These are phyloP conservation scores for Callosobruchus maculatus DNA, from an alignment of 2,888 invertebrate species.

Conservation along the genomic window DNA sequence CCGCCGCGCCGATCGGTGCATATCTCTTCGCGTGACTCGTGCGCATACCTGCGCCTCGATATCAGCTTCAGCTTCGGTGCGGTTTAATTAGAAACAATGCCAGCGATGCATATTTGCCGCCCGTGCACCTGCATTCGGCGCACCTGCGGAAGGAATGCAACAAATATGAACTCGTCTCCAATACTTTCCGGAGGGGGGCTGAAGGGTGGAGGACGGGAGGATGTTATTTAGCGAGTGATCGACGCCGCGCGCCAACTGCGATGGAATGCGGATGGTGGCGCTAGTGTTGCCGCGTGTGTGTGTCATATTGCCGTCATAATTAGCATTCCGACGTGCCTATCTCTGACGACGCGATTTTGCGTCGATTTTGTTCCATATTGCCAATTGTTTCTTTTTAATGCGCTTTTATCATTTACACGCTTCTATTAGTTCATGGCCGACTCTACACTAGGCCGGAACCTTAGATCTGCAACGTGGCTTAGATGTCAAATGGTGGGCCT, in stretches of 20 bases:
- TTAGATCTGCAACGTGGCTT: too few relatives aligned
- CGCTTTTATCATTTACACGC: too few relatives aligned
- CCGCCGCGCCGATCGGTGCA: neutral
- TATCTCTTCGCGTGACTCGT: neutral
- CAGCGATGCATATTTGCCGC: constrained; percentile 42
- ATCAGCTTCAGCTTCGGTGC: neutral
- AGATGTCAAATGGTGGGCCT: too few relatives aligned
- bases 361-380: neutral
- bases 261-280: neutral
- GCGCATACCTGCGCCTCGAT: neutral
- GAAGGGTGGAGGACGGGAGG: constrained; percentile 36
- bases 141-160: constrained; percentile 37
- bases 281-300: constrained; percentile 26
- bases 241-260: neutral
- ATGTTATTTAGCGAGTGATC: neutral
- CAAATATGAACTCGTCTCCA: constrained; percentile 42
- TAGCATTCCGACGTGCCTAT: constrained; percentile 39
- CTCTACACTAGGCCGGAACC: too few relatives aligned
- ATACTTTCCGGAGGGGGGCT: constrained; percentile 37
- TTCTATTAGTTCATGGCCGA: too few relatives aligned
- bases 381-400: too few relatives aligned
- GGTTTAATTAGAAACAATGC: constrained; percentile 30
- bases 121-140: constrained; percentile 1
- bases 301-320: constrained; percentile 45
- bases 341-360: neutral